Percentiles rank a stretch among this genome's conserved stretches.
These are phyloP conservation scores for Cyphomyrus discorhynchus DNA, from an alignment of 2,113 vertebrate species.

Conservation along the genomic window DNA sequence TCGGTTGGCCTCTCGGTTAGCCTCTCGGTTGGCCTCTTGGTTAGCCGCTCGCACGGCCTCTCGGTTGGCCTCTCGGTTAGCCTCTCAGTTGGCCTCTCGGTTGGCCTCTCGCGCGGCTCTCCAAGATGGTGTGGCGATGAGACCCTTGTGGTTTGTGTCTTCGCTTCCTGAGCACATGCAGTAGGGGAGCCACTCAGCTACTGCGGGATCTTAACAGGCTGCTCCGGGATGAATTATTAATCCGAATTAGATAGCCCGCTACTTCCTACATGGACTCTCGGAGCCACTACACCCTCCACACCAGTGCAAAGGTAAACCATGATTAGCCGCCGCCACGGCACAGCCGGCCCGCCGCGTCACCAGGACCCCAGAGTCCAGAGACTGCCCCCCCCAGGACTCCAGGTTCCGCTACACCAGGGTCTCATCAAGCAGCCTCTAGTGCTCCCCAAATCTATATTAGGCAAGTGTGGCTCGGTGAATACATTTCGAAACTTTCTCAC, in stretches of 20 bases:
- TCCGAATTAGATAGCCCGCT: constrained; percentile 9
- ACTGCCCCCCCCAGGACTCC: background rate
- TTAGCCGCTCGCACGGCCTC: too few species aligned
- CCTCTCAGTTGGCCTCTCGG: too few species aligned
- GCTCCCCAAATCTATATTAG: background rate
- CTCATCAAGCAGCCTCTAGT: background rate
- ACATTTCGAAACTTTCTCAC: background rate
- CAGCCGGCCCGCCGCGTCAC: background rate
- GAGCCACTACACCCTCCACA: background rate
- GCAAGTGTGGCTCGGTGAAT: background rate
- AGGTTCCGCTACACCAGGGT: constrained; percentile 60
- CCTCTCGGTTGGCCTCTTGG: too few species aligned
- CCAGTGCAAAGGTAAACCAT: background rate
- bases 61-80: too few species aligned
- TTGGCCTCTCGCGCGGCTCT: background rate
- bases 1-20: too few species aligned
- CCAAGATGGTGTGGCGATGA: background rate
- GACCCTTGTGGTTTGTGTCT: background rate
- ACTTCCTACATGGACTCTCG: constrained; percentile 11
- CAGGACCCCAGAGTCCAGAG: background rate
- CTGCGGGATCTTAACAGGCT: background rate
- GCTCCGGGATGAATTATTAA: constrained; percentile 15
- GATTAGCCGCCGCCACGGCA: background rate
- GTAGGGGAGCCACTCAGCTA: constrained; percentile 10
- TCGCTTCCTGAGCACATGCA: background rate